Evolutionary conservation across 2,113 vertebrate species (phyloP).

Genomic region (Prolemur simus): DNA sequence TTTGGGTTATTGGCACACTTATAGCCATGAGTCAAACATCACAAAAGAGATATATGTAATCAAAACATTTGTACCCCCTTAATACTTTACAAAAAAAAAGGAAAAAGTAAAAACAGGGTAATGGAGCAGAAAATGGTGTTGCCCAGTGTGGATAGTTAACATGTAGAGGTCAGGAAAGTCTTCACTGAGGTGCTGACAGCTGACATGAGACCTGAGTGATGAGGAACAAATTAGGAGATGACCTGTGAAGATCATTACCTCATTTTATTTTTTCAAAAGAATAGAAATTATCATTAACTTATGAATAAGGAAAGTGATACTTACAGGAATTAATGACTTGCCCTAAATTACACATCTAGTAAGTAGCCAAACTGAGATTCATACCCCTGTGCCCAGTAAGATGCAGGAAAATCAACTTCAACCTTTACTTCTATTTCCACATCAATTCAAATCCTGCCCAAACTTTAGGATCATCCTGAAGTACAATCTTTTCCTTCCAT

Average conservation of each 20-base stretch:
- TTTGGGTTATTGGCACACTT: too few species aligned
- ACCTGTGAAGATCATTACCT: neutral
- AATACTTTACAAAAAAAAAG: too few species aligned
- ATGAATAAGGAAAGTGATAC: neutral
- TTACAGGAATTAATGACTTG: neutral
- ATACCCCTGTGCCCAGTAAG: neutral
- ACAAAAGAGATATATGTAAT: too few species aligned
- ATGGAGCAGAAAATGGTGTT: neutral
- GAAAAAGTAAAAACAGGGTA: neutral
- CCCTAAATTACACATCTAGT: neutral
- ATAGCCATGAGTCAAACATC: too few species aligned
- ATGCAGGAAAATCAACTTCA: neutral
- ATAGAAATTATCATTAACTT: neutral
- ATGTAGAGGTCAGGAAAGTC: neutral
- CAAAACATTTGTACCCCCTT: too few species aligned
- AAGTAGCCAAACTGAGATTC: neutral
- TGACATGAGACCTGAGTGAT: neutral
- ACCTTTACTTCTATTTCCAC: neutral
- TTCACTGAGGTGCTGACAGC: neutral
- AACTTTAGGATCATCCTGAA: neutral
- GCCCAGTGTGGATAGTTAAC: too few species aligned
- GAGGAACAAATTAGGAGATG: neutral
- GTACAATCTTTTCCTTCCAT: neutral
- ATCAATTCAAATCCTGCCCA: neutral
- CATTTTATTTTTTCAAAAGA: neutral